Percentiles rank a stretch among this genome's conserved stretches.
Evolutionary conservation across 1,140 invertebrate genomes (phyloP).

Genomic region (Aphelenchoides besseyi): DNA sequence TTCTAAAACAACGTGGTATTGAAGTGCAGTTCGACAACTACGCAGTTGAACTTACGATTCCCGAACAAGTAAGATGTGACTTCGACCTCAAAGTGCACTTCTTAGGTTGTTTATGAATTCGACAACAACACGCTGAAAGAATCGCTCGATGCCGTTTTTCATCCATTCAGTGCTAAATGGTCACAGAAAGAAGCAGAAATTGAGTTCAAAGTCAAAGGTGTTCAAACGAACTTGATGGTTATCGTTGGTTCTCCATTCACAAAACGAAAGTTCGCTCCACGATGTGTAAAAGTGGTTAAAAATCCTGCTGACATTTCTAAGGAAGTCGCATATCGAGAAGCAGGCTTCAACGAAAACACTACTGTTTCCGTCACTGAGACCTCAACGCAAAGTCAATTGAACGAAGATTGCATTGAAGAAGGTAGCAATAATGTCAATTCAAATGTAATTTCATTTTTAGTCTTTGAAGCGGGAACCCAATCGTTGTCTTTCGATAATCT

Average conservation of each 20-base stretch:
- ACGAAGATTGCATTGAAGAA: not conserved
- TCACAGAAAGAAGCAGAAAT: not conserved
- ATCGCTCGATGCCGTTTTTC: not conserved
- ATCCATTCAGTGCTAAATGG: not conserved
- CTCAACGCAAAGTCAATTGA: no score
- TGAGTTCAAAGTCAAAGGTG: not conserved
- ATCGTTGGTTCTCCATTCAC: not conserved
- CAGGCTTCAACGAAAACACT: not conserved
- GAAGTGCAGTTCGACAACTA: not conserved
- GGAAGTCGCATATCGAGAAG: not conserved
- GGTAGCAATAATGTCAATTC: not conserved
- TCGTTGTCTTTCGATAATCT: not conserved
- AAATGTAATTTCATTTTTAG: not conserved
- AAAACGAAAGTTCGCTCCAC: conserved; percentile 1
- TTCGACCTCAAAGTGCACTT: not conserved
- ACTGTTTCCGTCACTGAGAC: no score
- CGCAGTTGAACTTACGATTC: not conserved
- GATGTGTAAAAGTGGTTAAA: not conserved
- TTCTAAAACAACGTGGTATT: not conserved
- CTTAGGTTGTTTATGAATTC: not conserved
- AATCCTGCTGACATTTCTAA: not conserved
- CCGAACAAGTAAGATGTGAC: not conserved
- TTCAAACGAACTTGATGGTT: not conserved
- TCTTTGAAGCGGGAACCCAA: not conserved
- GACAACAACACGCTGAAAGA: not conserved